Evolutionary conservation across 2,113 vertebrate species (phyloP), one percentile per base, ranked within the genome.

Genomic region (Melierax canorus): DNA sequence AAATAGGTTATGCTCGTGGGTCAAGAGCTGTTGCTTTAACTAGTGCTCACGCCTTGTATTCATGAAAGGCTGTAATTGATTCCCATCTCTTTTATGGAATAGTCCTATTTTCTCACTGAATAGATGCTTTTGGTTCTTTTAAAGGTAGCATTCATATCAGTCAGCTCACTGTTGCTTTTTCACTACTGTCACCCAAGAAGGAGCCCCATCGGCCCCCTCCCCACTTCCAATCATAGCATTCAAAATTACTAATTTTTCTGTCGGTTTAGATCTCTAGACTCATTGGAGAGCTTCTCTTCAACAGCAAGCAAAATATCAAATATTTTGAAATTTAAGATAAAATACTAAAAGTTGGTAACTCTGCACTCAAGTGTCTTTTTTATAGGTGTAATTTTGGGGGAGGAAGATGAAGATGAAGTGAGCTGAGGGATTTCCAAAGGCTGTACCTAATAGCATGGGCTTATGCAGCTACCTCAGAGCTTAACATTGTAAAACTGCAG

Each of bases 121-220:
- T 94, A 81, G 82, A 30, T 82, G 74, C 80, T 92, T 96, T 77
- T 94, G 78, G 88, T 83, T 96, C 91, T 95, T 95, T 92, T 81
- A 92, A 96, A 95, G 77, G 89, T 48, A 94, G 84, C 77, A 82
- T 94, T 93, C 89, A 72, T 95, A 84, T 74, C 89, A 56, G 32
- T 73, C 77, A 88, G 66, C 64, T 92, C 80, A 60, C 79, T 66
- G 21, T 51, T 93, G 63, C 93, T 76, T 79, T 93, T 82, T 59
- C 63, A 73, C 58, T 85, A 90, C 78, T 82, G 73, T 94, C 74
- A 82, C 50, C 50, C 68, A 48, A 77, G 66, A 59, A 79, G 38
- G 30, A 88, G 17, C 38, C 41, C 69, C 46, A 64, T 71, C 36
- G 45, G 36, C 63, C 41, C 53, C 38, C 39, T 76, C 50, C 26